A percentile compares a stretch with the other conserved stretches of the same genome.
phyloP scores from a whole-genome alignment of 2,888 invertebrate species.

The Thymelicus lineola region DNA sequence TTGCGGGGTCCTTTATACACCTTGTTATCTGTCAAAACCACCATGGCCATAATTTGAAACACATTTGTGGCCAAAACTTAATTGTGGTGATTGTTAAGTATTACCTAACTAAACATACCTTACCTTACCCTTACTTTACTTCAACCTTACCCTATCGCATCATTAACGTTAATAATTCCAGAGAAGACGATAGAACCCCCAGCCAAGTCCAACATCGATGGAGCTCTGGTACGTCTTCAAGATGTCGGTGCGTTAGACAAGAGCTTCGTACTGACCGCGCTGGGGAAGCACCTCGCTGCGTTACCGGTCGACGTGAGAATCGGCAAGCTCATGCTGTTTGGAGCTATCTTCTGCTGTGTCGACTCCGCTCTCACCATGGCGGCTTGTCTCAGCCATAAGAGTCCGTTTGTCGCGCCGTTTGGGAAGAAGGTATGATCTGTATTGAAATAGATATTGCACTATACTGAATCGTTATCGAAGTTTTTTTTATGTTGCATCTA shows the following conservation, averaged over 20 bases:
- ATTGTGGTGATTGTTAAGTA: too few species aligned
- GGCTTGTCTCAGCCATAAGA: slow-evolving; percentile 92
- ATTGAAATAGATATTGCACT: too few species aligned
- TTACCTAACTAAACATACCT: too few species aligned
- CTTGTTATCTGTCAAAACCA: too few species aligned
- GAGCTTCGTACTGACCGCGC: slow-evolving; percentile 89
- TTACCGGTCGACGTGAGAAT: slow-evolving; percentile 96
- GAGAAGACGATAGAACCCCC: slow-evolving; percentile 91
- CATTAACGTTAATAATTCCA: slow-evolving; percentile 52
- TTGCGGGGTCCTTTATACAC: too few species aligned
- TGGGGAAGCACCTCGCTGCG: slow-evolving; percentile 94
- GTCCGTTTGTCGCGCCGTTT: slow-evolving; percentile 91
- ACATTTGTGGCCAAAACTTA: too few species aligned
- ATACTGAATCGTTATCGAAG: too few species aligned
- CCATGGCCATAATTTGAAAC: too few species aligned
- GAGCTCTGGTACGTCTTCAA: slow-evolving; percentile 89
- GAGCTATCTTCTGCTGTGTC: slow-evolving; percentile 96
- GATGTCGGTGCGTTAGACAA: slow-evolving; percentile 93
- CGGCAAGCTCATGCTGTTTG: slow-evolving; percentile 96
- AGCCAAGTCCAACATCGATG: slow-evolving; percentile 86
- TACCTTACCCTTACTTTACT: too few species aligned
- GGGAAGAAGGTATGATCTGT: slow-evolving; percentile 83
- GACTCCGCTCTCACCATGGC: slow-evolving; percentile 97
- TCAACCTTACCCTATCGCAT: neutral
- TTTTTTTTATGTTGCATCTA: too few species aligned